Evolutionary conservation across 2,113 vertebrate genomes (phyloP), one percentile per base, ranked within the genome.

Genomic region (Lynx canadensis): DNA sequence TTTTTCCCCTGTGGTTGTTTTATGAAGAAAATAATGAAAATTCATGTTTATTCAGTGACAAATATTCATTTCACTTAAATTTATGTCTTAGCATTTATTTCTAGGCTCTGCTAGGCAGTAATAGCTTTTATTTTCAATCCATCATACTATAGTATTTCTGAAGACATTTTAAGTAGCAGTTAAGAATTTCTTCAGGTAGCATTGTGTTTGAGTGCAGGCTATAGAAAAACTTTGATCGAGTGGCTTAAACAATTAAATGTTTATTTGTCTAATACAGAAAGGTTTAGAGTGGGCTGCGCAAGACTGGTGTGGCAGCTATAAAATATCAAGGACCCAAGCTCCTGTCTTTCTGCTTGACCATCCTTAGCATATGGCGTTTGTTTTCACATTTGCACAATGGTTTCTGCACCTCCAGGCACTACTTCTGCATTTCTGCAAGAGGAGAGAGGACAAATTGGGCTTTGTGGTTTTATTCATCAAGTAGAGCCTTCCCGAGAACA

Each of bases 111-210:
- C 66, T 94, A 1, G 95, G 52, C 65, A 27, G 7, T 79, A 76
- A 27, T 66, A 85, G 12, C 84, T 95, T 90, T 94, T 85, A 60
- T 92, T 95, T 96, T 89, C 55, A 90, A 41, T 66, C 18, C 31
- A 55, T 90, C 74, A 27, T 65, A 29, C 76, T 55, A 41, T 4
- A 69, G 1, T 69, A 69, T 88, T 88, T 94, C 82, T 76, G 23
- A 91, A 93, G 80, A 69, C 48, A 78, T 80, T 84, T 55, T 65
- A 94, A 71, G 27, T 57, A 83, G 79, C 88, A 88, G 7, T 83
- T 92, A 92, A 81, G 81, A 84, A 66, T 92, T 89, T 52, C 85
- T 57, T 74, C 31, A 45, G 45, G 11, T 76, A 45, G 63, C 50
- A 82, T 16, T 94, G 25, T n/a, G 85, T 33, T 91, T 48, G 25